Evolutionary conservation across 30 jellyfish, hydroid and myxozoan genomes (phyloP), one percentile per base, ranked within the genome.

Genomic region (Nemopilema nomurai): DNA sequence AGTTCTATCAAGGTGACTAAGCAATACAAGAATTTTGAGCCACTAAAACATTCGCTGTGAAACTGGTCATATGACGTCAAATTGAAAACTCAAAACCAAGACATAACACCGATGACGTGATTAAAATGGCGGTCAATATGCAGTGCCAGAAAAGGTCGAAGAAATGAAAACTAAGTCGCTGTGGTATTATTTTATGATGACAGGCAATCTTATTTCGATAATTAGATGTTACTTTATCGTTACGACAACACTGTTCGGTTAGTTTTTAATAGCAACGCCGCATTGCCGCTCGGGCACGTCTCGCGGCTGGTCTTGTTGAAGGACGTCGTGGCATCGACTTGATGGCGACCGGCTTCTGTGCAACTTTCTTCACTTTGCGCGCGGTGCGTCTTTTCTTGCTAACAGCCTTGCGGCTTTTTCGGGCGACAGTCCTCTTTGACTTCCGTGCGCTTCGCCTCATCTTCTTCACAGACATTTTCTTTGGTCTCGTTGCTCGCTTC

Each of bases 401-500:
- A 41, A 21, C 72, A 13, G 80, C 72, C 27, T 52, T 25, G 22
- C 74, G 51, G 26, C 49, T 49, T 33, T 62, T 50, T 29, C 68
- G 69, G 49, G 76, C 69, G 24, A 51, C 53, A 6, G 64, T 8
- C 74, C 65, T 77, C 77, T 28, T 77, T 74, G 28, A n/a, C 9
- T 77, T 63, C 63, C 84, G 84, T 49, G 69, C 17, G 4, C 31
- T 26, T 67, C 30, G 18, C 23, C 80, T 41, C 67, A 50, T 65
- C 62, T 19, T 19, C 75, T 51, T 22, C 28, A 29, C 64, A 26
- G 41, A 0, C 28, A 20, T 31, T 32, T 66, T 32, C 26, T 31
- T 57, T 27, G 68, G 74, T 71, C 70, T 71, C 9, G 51, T 69
- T 28, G 84, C 86, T 25, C 86, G 29, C 30, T 52, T 76, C 28